Evolutionary conservation across 2,113 vertebrate genomes (phyloP).

Genomic region (Merops nubicus): DNA sequence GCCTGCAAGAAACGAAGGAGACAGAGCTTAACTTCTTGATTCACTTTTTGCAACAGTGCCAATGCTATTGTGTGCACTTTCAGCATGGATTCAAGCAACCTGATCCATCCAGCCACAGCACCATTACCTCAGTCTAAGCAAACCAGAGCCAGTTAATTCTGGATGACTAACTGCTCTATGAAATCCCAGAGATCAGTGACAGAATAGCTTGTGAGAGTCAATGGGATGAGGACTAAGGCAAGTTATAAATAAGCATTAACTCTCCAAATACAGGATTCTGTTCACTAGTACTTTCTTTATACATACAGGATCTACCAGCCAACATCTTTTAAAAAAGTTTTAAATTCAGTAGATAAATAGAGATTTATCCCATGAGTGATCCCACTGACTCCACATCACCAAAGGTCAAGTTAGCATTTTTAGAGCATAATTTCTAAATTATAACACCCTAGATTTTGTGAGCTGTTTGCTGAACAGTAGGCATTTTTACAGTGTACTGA

Average conservation of each 20-base stretch:
- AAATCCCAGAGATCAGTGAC: not conserved
- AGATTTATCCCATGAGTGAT: not conserved
- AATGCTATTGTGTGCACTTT: not conserved
- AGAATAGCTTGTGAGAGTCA: not conserved
- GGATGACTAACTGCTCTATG: not conserved
- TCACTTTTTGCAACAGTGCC: not conserved
- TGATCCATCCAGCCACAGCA: not conserved
- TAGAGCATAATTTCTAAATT: not conserved
- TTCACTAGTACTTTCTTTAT: not conserved
- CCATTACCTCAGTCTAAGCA: not conserved
- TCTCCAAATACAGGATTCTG: not conserved
- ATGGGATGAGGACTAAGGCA: not conserved
- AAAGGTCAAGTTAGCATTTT: not conserved
- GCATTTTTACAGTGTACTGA: not conserved
- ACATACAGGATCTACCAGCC: not conserved
- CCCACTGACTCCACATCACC: not conserved
- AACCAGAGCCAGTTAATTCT: not conserved
- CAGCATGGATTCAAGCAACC: not conserved
- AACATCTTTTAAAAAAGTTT: not conserved
- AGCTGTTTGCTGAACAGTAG: not conserved
- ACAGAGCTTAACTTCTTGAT: not conserved
- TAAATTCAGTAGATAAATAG: not conserved
- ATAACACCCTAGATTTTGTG: not conserved
- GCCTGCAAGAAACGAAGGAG: not conserved
- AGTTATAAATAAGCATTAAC: not conserved